Percentiles rank a stretch among this genome's conserved stretches.
These are phyloP conservation scores for Chaetophractus vellerosus DNA, from an alignment of 2,797 vertebrate species.

Conservation along the genomic window DNA sequence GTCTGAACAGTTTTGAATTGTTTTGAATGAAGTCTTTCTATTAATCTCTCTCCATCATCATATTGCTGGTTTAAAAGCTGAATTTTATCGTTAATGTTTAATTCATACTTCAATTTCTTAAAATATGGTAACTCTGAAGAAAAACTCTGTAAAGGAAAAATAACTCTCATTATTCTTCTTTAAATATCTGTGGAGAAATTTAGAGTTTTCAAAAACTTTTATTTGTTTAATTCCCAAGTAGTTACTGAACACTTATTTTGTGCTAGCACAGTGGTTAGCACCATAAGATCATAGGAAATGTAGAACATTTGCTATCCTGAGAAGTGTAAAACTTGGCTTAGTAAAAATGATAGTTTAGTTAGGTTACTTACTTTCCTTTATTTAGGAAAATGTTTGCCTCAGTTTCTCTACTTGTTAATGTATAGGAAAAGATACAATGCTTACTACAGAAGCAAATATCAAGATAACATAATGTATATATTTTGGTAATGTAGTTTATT, in stretches of 20 bases:
- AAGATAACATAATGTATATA: neutral
- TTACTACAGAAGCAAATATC: neutral
- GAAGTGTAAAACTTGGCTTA: neutral
- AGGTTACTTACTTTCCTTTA: neutral
- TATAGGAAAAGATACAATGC: conserved; percentile 40
- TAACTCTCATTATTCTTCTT: conserved; percentile 4
- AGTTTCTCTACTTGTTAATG: neutral
- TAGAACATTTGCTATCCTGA: neutral
- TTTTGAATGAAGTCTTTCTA: neutral
- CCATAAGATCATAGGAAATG: neutral
- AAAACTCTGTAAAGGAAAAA: conserved; percentile 17
- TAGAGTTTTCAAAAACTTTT: conserved; percentile 10
- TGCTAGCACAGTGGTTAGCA: neutral
- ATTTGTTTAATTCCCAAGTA: conserved; percentile 1
- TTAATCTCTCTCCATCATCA: neutral
- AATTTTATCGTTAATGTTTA: conserved; percentile 9
- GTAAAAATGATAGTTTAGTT: conserved; percentile 23
- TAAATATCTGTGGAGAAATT: conserved; percentile 32
- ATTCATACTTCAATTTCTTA: conserved; percentile 46
- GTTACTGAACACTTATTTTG: neutral
- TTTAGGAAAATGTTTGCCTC: conserved; percentile 8
- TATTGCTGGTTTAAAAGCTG: neutral
- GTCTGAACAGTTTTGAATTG: neutral
- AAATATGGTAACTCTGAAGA: neutral
- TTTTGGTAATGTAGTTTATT: neutral